Base-by-base conservation (phyloP, 2,888 invertebrate species). In the Zele albiditarsus region DNA sequence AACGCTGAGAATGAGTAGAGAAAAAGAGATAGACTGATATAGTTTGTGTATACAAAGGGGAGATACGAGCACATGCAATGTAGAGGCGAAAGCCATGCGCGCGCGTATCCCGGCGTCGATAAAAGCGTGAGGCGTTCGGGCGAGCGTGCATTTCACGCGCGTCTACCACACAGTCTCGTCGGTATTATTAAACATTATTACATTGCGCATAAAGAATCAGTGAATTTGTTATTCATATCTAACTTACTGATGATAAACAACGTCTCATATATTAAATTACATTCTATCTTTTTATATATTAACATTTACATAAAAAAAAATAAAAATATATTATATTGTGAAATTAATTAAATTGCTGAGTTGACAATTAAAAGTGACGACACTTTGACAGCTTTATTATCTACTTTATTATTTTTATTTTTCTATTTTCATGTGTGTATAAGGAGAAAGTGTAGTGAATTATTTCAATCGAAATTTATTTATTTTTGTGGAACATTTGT, bases 91-190 rank as follows among this genome's bases (percentile, higher is more conserved):
- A 67, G 71, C 27, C 71, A 81, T 81, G 83, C 80, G 81, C 82
- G 81, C 81, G 80, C 81, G 79, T 68, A 53, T 76, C 74, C 62
- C 72, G 60, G 78, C 77, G 81, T 81, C 84, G 85, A 88, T 88
- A 88, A 88, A 88, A 88, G 85, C 87, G 82, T 82, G 82, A 82
- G 80, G 80, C 81, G 72, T 78, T 80, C 81, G 79, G 71, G 79
- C 78, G 80, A 82, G 80, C 82, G 83, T 86, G 82, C 88, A 88
- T 85, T 88, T 81, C 85, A 84, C 84, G 84, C 84, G 86, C 85
- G 84, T 83, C 86, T 84, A 77, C 74, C 79, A 33, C 38, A 57
- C 71, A 62, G 60, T 60, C 46, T 38, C 10, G 62, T 62, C 20
- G n/a, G 31, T 28, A 63, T 42, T 33, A 62, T 33, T 12, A 42